These are phyloP conservation scores for Acleris emargana DNA, from an alignment of 2,888 invertebrate species.

Conservation along the genomic window DNA sequence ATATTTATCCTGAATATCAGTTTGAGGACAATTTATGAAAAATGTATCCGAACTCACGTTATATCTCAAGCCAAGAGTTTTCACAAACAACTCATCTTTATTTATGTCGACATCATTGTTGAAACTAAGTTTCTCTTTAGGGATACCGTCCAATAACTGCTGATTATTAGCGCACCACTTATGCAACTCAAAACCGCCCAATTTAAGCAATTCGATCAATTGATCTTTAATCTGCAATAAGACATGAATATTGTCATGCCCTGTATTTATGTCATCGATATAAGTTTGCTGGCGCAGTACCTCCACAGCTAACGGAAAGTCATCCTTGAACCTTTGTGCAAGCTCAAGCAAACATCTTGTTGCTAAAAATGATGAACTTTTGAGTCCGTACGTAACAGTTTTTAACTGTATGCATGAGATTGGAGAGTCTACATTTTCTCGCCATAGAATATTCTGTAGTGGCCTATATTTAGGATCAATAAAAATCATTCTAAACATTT, in stretches of 20 bases:
- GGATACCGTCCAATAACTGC: neutral
- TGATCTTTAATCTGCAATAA: neutral
- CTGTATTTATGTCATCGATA: slow-evolving; percentile 1
- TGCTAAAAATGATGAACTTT: slow-evolving; percentile 3
- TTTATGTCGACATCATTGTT: slow-evolving; percentile 2
- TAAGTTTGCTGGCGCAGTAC: slow-evolving; percentile 19
- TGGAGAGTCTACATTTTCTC: neutral
- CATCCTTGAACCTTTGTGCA: neutral
- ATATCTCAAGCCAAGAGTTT: slow-evolving; percentile 13
- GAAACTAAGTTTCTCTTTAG: slow-evolving; percentile 7
- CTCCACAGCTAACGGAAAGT: slow-evolving; percentile 2
- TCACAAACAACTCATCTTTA: slow-evolving; percentile 15
- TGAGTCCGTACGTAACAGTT: slow-evolving; percentile 1
- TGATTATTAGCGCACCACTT: slow-evolving; percentile 13
- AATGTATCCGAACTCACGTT: slow-evolving; percentile 1
- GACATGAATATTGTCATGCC: neutral
- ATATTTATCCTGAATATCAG: slow-evolving; percentile 5
- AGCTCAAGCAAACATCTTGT: slow-evolving; percentile 8
- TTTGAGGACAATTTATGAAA: slow-evolving; percentile 5
- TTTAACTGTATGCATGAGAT: slow-evolving; percentile 2
- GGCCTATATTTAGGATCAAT: neutral
- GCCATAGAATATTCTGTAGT: slow-evolving; percentile 1
- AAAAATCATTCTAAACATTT: slow-evolving; percentile 6
- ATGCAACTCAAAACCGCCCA: neutral
- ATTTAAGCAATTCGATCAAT: neutral